Base-by-base conservation (phyloP, 1,140 invertebrate species). In the Babylonia areolata region DNA sequence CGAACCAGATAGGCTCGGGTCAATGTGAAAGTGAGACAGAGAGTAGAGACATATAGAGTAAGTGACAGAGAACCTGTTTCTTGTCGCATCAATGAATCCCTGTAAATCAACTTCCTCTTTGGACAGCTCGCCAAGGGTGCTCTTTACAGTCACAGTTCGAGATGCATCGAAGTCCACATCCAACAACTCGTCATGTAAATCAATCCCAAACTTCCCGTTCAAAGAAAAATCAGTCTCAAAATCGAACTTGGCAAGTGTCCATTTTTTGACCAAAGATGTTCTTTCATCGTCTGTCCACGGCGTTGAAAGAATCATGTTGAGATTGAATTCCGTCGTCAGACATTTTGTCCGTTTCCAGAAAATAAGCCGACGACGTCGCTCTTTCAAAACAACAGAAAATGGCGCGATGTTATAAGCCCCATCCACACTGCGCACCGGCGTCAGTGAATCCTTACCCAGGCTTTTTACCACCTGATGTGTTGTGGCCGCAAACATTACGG, bases 101-200 rank as follows among this genome's bases (percentile, higher is more conserved):
- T 58, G 82, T 39, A 84, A 75, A 75, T 75, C 46, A 28, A 84
- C 82, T 84, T 84, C 82, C 82, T 84, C 82, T 73, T 84, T 84
- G 23, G 23, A 3, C 12, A 84, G 64, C 40, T 84, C 82, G n/a
- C 82, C 82, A 46, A 84, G 82, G 20, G n/a, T 20, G 69, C 82
- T 84, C 69, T 71, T 84, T 28, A 84, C 82, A 0, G 39, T 75
- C 31, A 73, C 64, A 9, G 64, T 15, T 39, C 37, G 35, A 75
- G 5, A 15, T 20, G 5, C 81, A 6, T 84, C 69, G 15, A 84
- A n/a, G 23, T 46, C 40, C 40, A 84, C 64, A 75, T 84, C 82
- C 37, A 84, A 73, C 64, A 84, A 75, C 31, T 84, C 82, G 12
- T 84, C 75, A 31, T 73, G 37, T 40, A 84, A 33, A 33, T 84